Percentiles rank a stretch among this genome's conserved stretches.
These are phyloP conservation scores for Manduca sexta DNA, from an alignment of 1,140 invertebrate genomes.

Conservation along the genomic window DNA sequence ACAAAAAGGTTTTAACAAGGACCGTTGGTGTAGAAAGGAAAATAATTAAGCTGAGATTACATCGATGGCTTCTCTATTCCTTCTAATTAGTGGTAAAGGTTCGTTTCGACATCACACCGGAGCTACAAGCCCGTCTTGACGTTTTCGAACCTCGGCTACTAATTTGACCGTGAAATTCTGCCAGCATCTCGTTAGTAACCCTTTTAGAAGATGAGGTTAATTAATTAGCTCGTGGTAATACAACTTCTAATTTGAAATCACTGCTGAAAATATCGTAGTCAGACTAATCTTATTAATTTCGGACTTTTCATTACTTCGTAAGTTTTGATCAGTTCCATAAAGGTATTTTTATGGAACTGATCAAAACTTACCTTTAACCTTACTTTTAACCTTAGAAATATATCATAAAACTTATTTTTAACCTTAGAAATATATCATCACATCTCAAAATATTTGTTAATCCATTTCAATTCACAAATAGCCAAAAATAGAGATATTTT, in stretches of 20 bases:
- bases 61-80: conserved; percentile 18
- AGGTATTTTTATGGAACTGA: too few relatives aligned
- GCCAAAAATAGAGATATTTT: conserved; percentile 17
- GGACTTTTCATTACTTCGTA: too few relatives aligned
- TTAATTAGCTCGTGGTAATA: too few relatives aligned
- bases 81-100: conserved; percentile 22
- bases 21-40: conserved; percentile 1
- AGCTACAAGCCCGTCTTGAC: not conserved
- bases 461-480: not conserved
- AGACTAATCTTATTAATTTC: too few relatives aligned
- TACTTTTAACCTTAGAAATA: too few relatives aligned
- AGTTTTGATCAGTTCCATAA: too few relatives aligned
- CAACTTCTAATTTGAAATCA: too few relatives aligned
- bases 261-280: too few relatives aligned
- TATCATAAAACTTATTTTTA: too few relatives aligned
- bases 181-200: not conserved
- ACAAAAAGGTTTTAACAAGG: not conserved
- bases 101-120: too few relatives aligned
- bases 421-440: not conserved
- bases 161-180: not conserved
- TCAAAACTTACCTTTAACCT: too few relatives aligned
- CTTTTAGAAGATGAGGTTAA: too few relatives aligned
- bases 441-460: not conserved
- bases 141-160: not conserved
- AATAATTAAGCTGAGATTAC: conserved; percentile 22